Conservation (phyloP, 1,140 invertebrate species). For the Aphelinus atriplicis region DNA sequence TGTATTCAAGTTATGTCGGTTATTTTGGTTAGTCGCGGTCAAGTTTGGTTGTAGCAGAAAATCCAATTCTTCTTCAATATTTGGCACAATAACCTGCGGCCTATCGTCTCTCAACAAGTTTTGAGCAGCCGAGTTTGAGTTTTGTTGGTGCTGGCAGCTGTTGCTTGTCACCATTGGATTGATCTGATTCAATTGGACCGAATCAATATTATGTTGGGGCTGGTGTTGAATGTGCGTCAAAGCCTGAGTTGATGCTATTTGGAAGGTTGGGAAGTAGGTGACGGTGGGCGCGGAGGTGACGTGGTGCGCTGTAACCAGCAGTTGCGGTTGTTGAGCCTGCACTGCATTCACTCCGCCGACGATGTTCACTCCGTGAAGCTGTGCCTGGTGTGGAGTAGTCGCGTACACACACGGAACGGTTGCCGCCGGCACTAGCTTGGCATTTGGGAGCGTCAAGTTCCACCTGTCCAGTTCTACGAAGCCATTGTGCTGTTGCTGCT, state of each 20-base stretch:
- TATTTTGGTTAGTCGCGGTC: neutral
- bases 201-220: neutral
- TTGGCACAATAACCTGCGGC: slow-evolving; percentile 84
- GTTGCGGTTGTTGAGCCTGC: slow-evolving; percentile 71
- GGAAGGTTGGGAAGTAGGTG: slow-evolving; percentile 77
- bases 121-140: slow-evolving; percentile 42
- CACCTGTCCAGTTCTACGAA: slow-evolving; percentile 80
- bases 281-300: slow-evolving; percentile 62
- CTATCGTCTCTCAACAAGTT: slow-evolving; percentile 68
- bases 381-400: slow-evolving; percentile 9
- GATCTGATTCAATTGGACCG: slow-evolving; percentile 66
- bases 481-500: slow-evolving; percentile 69
- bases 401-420: slow-evolving; percentile 57
- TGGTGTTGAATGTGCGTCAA: neutral
- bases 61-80: slow-evolving; percentile 85
- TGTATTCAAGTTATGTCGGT: slow-evolving; percentile 3
- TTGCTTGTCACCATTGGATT: slow-evolving; percentile 67
- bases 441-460: slow-evolving; percentile 71
- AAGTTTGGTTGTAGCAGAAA: slow-evolving; percentile 66
- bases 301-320: slow-evolving; percentile 73
- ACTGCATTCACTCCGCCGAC: slow-evolving; percentile 50
- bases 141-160: slow-evolving; percentile 8
- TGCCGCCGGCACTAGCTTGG: slow-evolving; percentile 73
- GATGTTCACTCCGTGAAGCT: slow-evolving; percentile 67
- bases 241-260: slow-evolving; percentile 59